A percentile compares a stretch with the other conserved stretches of the same genome.
Conservation (phyloP, 37 sponge, comb jelly and placozoan species). For the Spongilla lacustris region DNA sequence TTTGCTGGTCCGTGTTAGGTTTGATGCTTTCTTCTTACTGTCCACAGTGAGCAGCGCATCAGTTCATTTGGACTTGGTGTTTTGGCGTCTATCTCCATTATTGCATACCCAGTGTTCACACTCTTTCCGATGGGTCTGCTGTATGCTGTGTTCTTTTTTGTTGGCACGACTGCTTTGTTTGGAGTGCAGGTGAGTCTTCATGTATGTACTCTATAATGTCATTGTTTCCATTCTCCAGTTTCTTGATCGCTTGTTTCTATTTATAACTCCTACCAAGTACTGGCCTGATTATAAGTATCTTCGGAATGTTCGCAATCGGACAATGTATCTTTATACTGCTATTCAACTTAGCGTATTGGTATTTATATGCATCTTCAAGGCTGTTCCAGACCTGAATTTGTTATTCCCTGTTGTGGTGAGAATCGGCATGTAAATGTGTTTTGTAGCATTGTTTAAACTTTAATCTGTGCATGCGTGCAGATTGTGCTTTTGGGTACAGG, state of each 20-base stretch:
- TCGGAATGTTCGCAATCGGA: constrained; percentile 73
- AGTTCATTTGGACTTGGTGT: constrained; percentile 67
- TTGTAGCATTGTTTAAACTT: background rate
- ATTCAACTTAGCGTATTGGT: constrained; percentile 66
- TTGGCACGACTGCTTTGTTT: constrained; percentile 81
- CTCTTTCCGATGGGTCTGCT: constrained; percentile 84
- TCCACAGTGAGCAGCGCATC: constrained; percentile 84
- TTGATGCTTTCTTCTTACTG: background rate
- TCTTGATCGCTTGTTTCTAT: constrained; percentile 61
- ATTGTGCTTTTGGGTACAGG: constrained; percentile 50
- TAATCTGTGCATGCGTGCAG: constrained; percentile 13
- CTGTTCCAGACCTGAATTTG: constrained; percentile 40
- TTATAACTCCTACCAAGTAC: constrained; percentile 85
- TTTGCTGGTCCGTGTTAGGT: background rate
- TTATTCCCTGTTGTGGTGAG: constrained; percentile 82
- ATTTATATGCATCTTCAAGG: constrained; percentile 51
- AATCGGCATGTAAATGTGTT: background rate
- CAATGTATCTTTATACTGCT: constrained; percentile 75
- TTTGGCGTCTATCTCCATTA: constrained; percentile 68
- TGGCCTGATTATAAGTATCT: constrained; percentile 81
- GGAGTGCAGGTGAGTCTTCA: constrained; percentile 68
- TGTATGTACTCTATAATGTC: background rate
- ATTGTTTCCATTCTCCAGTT: constrained; percentile 39
- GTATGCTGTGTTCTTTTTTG: constrained; percentile 84
- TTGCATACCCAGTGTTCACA: constrained; percentile 48